Evolutionary conservation across 2,888 invertebrate species (phyloP).

Genomic region (Apamea monoglypha): DNA sequence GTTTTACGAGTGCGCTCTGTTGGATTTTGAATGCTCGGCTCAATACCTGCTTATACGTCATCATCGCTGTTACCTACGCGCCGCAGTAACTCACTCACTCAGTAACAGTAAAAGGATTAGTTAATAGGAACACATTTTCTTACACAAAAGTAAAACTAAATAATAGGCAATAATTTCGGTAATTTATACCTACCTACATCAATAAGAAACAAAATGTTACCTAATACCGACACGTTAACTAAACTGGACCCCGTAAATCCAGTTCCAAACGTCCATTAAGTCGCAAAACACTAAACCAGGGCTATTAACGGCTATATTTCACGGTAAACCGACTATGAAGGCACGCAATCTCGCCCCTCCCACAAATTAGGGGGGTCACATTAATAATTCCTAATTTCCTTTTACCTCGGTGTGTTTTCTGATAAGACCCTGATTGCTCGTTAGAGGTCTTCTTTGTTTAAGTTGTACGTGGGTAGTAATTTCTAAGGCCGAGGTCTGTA

Average conservation of each 20-base stretch:
- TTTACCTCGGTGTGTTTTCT: conserved; percentile 46
- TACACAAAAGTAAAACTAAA: not conserved
- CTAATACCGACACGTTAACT: conserved; percentile 7
- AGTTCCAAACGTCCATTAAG: conserved; percentile 48
- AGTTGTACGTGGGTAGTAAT: not conserved
- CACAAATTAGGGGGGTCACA: conserved; percentile 43
- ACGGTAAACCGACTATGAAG: conserved; percentile 66
- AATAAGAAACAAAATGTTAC: conserved; percentile 7
- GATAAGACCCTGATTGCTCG: conserved; percentile 47
- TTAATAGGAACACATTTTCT: not conserved
- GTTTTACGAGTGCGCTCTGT: not conserved
- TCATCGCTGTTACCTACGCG: not conserved
- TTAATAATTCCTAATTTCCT: conserved; percentile 67
- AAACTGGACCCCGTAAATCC: conserved; percentile 45
- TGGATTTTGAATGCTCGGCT: not conserved
- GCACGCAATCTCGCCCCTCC: conserved; percentile 62
- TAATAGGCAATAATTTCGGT: not conserved
- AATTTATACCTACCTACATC: conserved; percentile 8
- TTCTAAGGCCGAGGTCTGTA: not conserved
- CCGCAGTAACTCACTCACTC: not conserved
- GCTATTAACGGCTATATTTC: conserved; percentile 74
- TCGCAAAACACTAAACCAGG: conserved; percentile 53
- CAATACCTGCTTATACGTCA: not conserved
- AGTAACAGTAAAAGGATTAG: not conserved
- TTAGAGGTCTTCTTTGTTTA: conserved; percentile 38